Base-by-base conservation (phyloP, 2,888 invertebrate genomes). In the Chrysodeixis includens region DNA sequence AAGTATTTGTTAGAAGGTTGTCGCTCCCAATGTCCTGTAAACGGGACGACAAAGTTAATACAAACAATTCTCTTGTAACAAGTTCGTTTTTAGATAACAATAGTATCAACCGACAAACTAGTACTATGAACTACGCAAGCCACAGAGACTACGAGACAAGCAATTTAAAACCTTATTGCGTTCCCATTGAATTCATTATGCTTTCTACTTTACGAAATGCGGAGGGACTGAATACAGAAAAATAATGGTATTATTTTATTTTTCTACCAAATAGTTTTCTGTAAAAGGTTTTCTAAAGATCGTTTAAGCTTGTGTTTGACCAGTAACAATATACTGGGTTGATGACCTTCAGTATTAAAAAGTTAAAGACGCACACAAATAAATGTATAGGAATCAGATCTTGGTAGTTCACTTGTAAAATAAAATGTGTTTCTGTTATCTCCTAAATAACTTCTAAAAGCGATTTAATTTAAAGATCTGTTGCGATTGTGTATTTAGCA, bases 1-100 rank as follows among this genome's bases (percentile, higher is more conserved):
- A 5, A 22, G 14, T 20, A 14, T 18, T 14, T 1, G 52, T 35
- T 46, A 26, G 4, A 60, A 59, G 62, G 66, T 74, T 56, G 59
- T 70, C 74, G 73, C 53, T 70, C 46, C 46, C n/a, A n/a, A 49
- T 1, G 46, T 74, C 22, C 52, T 16, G 54, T 61, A 54, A 26
- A 20, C 8, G 40, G 46, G 22, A 66, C 62, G 61, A 52, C 66
- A 54, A 73, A 73, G 61, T 73, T 74, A 51, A 56, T 3, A 40
- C 66, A 58, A 66, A 69, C 60, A 55, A 1, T 51, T 70, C 44
- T 70, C 51, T 70, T 70, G 75, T 70, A 70, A 74, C 75, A 66
- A 73, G 56, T 73, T 70, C 22, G 56, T 16, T 44, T 59, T 65
- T 61, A 65, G 72, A 69, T 72, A 74, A 73, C 75, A 73, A 73